Evolutionary conservation across 2,888 invertebrate species (phyloP).

Genomic region (Clistopyga incitator): DNA sequence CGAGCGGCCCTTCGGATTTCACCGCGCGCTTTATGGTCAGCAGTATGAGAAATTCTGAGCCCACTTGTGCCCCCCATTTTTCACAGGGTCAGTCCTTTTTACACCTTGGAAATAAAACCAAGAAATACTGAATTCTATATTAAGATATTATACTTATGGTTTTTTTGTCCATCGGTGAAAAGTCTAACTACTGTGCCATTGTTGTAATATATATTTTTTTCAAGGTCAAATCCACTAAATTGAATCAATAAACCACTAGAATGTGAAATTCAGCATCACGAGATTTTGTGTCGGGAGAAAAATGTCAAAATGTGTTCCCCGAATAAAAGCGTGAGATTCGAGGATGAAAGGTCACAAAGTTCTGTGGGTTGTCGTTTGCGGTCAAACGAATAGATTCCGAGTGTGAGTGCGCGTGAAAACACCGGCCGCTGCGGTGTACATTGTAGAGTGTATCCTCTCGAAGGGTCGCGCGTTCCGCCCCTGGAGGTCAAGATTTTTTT

Average conservation of each 20-base stretch:
- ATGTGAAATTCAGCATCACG: too few species aligned
- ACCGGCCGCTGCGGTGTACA: background rate
- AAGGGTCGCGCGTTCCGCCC: slow-evolving; percentile 38
- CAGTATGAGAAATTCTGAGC: background rate
- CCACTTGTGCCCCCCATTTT: background rate
- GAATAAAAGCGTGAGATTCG: slow-evolving; percentile 22
- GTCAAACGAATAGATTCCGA: slow-evolving; percentile 31
- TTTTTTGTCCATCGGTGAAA: background rate
- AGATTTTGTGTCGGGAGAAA: background rate
- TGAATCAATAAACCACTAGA: background rate
- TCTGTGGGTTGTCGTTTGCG: slow-evolving; percentile 1
- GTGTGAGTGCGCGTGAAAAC: slow-evolving; percentile 1
- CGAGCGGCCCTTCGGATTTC: background rate
- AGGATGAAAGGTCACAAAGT: slow-evolving; percentile 33
- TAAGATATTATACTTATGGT: background rate
- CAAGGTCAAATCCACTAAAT: too few species aligned
- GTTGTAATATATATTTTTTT: too few species aligned
- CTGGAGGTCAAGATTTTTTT: slow-evolving; percentile 59
- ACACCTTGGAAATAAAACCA: background rate
- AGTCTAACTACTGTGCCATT: too few species aligned
- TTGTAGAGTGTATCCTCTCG: slow-evolving; percentile 8
- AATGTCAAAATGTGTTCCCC: slow-evolving; percentile 13
- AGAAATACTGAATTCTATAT: background rate
- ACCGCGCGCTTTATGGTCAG: background rate
- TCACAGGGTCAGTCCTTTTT: background rate